Conservation (phyloP, 2,113 vertebrate species). For the Malurus melanocephalus region DNA sequence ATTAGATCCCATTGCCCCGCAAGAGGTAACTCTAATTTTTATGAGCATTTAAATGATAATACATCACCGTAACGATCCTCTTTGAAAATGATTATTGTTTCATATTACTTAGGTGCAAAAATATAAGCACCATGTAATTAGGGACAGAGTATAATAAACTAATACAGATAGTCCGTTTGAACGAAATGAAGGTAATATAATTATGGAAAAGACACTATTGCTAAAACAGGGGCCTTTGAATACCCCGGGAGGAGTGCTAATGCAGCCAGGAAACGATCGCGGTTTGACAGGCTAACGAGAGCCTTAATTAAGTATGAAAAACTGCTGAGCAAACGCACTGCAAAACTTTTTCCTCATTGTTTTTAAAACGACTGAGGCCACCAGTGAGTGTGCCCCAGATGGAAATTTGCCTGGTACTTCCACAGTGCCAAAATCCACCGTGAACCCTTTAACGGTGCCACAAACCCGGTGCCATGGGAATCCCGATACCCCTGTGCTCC, state of each 20-base stretch:
- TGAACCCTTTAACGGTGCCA: rapidly evolving
- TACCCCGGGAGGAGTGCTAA: conserved; percentile 80
- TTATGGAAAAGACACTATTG: conserved; percentile 77
- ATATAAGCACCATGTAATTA: conserved; percentile 80
- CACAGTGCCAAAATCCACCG: rapidly evolving
- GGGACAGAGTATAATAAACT: conserved; percentile 79
- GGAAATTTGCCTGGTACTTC: not conserved
- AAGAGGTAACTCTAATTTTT: conserved; percentile 80
- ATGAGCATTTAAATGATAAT: conserved; percentile 78
- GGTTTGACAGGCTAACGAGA: conserved; percentile 85
- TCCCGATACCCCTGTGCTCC: rapidly evolving
- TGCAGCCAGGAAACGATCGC: conserved; percentile 71
- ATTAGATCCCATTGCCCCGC: conserved; percentile 72
- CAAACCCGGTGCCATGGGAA: rapidly evolving
- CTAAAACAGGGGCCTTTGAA: conserved; percentile 78
- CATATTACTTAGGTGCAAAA: conserved; percentile 81
- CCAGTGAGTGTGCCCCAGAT: rapidly evolving
- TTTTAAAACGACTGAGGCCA: not conserved
- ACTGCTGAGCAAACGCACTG: conserved; percentile 68
- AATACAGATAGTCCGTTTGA: conserved; percentile 76
- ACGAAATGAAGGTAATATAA: conserved; percentile 83
- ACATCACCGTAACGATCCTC: conserved; percentile 75
- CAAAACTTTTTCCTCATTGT: conserved; percentile 58
- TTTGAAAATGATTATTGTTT: conserved; percentile 81
- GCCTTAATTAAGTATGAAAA: conserved; percentile 87